phyloP scores from a whole-genome alignment of 2,888 invertebrate genomes.

The Eilema depressum region DNA sequence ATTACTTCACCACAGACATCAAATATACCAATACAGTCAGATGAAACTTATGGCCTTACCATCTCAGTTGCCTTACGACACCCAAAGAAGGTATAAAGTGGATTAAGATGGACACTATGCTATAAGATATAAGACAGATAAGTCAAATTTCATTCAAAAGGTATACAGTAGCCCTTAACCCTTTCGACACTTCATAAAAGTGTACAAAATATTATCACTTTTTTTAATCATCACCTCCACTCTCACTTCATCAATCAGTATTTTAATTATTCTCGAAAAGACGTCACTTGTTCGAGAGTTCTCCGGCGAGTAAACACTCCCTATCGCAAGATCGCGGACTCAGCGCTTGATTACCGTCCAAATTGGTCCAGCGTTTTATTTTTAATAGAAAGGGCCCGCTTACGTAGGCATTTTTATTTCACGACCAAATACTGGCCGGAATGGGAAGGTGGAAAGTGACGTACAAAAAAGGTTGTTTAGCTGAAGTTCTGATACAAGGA shows the following conservation, averaged over 20 bases:
- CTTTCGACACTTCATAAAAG: not conserved
- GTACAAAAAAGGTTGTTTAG: conserved; percentile 13
- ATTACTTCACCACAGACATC: too few species aligned
- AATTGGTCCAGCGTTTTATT: conserved; percentile 64
- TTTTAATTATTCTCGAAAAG: conserved; percentile 20
- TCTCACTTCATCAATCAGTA: conserved; percentile 6
- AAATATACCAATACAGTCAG: too few species aligned
- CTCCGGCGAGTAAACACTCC: conserved; percentile 35
- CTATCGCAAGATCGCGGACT: conserved; percentile 53
- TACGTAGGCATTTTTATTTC: conserved; percentile 51
- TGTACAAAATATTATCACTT: not conserved
- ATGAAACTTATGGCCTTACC: too few species aligned
- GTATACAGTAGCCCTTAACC: not conserved
- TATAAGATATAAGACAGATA: too few species aligned
- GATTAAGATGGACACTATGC: too few species aligned
- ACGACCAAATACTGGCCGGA: conserved; percentile 47
- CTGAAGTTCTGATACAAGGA: conserved; percentile 20
- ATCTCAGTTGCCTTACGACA: too few species aligned
- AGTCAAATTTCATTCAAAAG: too few species aligned
- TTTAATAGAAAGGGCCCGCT: conserved; percentile 61
- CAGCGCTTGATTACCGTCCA: conserved; percentile 63
- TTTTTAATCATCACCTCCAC: conserved; percentile 11
- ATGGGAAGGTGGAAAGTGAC: conserved; percentile 32
- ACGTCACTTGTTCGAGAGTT: conserved; percentile 19
- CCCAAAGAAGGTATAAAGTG: too few species aligned